Base-by-base conservation (phyloP, 2,113 vertebrate species). In the Cynoglossus semilaevis region DNA sequence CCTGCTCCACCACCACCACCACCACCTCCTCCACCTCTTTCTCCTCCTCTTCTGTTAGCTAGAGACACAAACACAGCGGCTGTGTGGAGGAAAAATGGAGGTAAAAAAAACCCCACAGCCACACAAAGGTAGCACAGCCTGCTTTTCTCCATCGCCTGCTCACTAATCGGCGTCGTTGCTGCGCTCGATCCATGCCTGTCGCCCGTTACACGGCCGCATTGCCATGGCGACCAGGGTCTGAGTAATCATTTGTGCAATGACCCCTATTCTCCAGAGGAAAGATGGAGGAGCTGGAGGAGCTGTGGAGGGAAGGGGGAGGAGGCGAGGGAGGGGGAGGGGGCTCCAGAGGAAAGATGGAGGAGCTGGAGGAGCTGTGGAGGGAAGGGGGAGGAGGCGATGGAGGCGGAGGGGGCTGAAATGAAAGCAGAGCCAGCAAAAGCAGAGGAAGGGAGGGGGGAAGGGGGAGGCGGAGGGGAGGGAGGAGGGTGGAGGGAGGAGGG, bases 221-320 rank as follows among this genome's bases (percentile, higher is more conserved):
- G 91, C 94, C 93, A 94, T 92, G 91, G 93, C 89, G 91, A 95
- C 94, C 77, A 89, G 92, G 93, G 93, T 95, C 94, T 94, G 94
- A 94, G 92, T 94, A 95, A 95, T 95, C 93, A 94, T 94, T 94
- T 94, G 94, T 92, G 93, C 94, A 94, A 93, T 95, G 94, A 94
- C 93, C 94, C 94, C 94, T 94, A 93, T 93, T 94, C 94, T 93
- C 93, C 87, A 87, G 91, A 88, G 91, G 89, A 90, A 89, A 86
- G 91, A 84, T 59, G 77, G 75, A 70, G 77, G 46, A 67, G 79
- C 56, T 66, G 70, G 72, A 55, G 58, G 63, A 58, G 67, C 45
- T 60, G 62, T 63, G 69, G 68, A 46, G 80, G 69, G n/a, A n/a
- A n/a, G n/a, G n/a, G n/a, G 63, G 62, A 69, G 70, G 68, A 47